These are phyloP conservation scores for Rotaria sp. DNA, from an alignment of 2,888 invertebrate genomes.

Conservation along the genomic window DNA sequence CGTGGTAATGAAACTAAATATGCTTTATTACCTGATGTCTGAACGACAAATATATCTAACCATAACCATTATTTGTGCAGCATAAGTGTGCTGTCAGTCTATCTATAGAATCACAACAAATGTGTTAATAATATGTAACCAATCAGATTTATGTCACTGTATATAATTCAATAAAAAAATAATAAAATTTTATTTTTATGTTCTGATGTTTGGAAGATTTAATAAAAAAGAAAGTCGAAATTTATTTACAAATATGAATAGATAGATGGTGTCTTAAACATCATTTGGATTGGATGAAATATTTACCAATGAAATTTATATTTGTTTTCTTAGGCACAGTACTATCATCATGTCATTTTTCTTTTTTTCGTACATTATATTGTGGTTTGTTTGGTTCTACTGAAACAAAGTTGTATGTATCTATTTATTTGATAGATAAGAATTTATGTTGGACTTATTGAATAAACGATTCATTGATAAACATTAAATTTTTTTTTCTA, in stretches of 20 bases:
- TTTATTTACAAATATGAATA: not conserved
- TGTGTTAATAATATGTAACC: not conserved
- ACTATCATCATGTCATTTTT: not conserved
- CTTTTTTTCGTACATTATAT: not conserved
- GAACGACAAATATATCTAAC: conserved; percentile 54
- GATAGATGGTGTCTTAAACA: not conserved
- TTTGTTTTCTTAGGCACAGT: not conserved
- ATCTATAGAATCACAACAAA: too few species aligned
- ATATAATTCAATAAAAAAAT: not conserved
- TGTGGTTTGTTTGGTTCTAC: not conserved
- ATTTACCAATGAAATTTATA: not conserved
- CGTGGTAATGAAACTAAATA: conserved; percentile 63
- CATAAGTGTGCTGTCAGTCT: too few species aligned
- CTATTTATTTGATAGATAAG: too few species aligned
- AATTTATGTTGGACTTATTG: too few species aligned
- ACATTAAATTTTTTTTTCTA: too few species aligned
- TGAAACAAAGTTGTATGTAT: not conserved
- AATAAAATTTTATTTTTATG: not conserved
- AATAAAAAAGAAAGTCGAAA: not conserved
- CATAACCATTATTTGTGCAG: too few species aligned
- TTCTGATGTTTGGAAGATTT: not conserved
- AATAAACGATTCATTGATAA: too few species aligned
- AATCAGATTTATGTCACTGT: not conserved
- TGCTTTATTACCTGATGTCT: conserved; percentile 44
- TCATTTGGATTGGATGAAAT: not conserved